Base-by-base conservation (phyloP, 1,140 invertebrate species). In the Caenorhabditis brenneri region DNA sequence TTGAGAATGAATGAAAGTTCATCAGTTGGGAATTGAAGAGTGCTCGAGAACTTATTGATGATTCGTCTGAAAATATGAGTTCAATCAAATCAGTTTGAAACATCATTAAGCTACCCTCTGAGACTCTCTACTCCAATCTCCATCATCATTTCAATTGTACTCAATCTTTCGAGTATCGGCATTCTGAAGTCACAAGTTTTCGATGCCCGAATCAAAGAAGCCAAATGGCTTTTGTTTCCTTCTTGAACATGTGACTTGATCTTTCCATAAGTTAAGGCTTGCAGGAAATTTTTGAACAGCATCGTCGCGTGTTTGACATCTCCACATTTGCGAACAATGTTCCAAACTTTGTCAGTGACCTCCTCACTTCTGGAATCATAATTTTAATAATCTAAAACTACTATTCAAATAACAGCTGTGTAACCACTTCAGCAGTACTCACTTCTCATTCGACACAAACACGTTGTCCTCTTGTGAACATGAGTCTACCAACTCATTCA, bases 381-480 rank as follows among this genome's bases (percentile, higher is more conserved):
- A 5, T 19, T 5, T 15, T 51, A 16, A 6, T 51, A 19, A n/a
- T 51, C 48, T 4, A 51, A 51, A 15, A 51, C 0, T 1, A 12
- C 16, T 51, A 19, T 16, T 51, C 49, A 51, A 51, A 6, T 6
- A 19, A 51, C 15, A 12, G 49, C 49, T 12, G 9, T n/a, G 19
- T 51, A 1, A 1, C 19, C 15, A 51, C 19, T 16, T 19, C 16
- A 27, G 29, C 27, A 58, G 0, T 1, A 2, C 29, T 33, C 19
- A 74, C 65, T 74, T 74, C 10, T 74, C 65, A 74, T 74, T 74
- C n/a, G 65, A 74, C 7, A n/a, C 65, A 46, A 74, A 74, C 19
- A 74, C 65, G 10, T 74, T 74, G n/a, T 74, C 65, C 15, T 74
- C 65, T 1, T 46, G 33, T 1, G 65, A 74, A 22, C 65, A 33